Percentiles rank a stretch among this genome's conserved stretches.
Evolutionary conservation across 2,797 vertebrate genomes (phyloP).

Genomic region (Gymnoscopelus microlampas): DNA sequence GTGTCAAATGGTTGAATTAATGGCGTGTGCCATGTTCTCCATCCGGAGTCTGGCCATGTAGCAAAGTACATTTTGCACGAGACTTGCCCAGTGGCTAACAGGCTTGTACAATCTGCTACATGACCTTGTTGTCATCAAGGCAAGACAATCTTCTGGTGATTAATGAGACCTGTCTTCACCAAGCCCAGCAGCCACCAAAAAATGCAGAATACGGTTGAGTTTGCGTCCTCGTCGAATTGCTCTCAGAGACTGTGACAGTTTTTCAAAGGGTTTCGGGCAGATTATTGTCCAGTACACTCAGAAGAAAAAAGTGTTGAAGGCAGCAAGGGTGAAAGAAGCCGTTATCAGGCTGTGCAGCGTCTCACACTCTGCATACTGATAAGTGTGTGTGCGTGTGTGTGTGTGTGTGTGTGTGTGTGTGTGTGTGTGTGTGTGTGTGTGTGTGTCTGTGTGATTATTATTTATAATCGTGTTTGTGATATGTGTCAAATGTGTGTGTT

Average conservation of each 20-base stretch:
- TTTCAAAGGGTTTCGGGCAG: slow-evolving; percentile 46
- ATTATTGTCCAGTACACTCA: slow-evolving; percentile 40
- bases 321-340: slow-evolving; percentile 50
- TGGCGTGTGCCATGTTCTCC: slow-evolving; percentile 27
- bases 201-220: slow-evolving; percentile 25
- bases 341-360: slow-evolving; percentile 64
- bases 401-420: slow-evolving; percentile 14
- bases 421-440: slow-evolving; percentile 6
- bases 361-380: slow-evolving; percentile 71
- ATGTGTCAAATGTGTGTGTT: slow-evolving; percentile 2
- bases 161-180: slow-evolving; percentile 4
- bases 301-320: slow-evolving; percentile 41
- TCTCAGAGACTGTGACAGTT: slow-evolving; percentile 8
- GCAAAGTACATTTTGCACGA: slow-evolving; percentile 21
- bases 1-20: slow-evolving; percentile 24
- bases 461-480: background rate
- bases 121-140: slow-evolving; percentile 40
- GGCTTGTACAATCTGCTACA: slow-evolving; percentile 24
- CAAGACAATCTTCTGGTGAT: slow-evolving; percentile 12
- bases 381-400: slow-evolving; percentile 28
- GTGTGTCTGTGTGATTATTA: slow-evolving; percentile 13
- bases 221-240: slow-evolving; percentile 43
- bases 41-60: slow-evolving; percentile 3
- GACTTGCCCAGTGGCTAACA: background rate
- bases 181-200: slow-evolving; percentile 2